phyloP scores from a whole-genome alignment of 2,888 invertebrate species.

The Lasiommata megera region DNA sequence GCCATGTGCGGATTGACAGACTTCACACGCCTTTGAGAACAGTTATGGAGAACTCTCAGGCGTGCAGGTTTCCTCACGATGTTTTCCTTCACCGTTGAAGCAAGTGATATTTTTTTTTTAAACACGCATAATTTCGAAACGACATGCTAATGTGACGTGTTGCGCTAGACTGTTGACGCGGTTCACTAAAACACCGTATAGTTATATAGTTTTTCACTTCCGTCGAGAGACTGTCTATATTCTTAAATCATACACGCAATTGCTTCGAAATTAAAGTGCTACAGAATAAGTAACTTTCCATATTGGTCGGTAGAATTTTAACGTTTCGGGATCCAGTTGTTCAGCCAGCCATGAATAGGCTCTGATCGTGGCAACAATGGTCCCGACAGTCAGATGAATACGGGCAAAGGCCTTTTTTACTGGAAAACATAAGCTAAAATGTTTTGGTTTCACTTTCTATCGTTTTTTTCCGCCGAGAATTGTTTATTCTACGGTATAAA shows the following conservation, averaged over 20 bases:
- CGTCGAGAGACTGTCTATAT: too few species aligned
- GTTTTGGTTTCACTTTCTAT: constrained; percentile 60
- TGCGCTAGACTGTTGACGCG: too few species aligned
- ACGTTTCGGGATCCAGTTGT: constrained; percentile 64
- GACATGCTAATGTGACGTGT: too few species aligned
- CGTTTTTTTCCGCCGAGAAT: constrained; percentile 60
- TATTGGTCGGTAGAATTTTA: constrained; percentile 72
- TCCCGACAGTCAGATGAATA: constrained; percentile 48
- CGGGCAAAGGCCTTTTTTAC: constrained; percentile 56
- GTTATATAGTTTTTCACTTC: too few species aligned
- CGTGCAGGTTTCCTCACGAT: too few species aligned
- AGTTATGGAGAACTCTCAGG: too few species aligned
- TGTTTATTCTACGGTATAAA: constrained; percentile 38
- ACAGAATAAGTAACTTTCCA: constrained; percentile 56
- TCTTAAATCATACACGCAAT: neutral
- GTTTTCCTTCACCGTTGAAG: too few species aligned
- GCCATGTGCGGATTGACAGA: too few species aligned
- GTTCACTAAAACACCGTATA: too few species aligned
- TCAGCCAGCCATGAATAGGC: constrained; percentile 60
- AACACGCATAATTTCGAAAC: too few species aligned
- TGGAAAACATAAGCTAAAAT: constrained; percentile 63
- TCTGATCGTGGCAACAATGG: constrained; percentile 64
- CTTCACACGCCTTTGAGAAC: too few species aligned
- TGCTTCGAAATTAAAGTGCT: neutral
- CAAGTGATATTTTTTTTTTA: too few species aligned